Conservation (phyloP, 2,888 invertebrate genomes). For the Steinernema hermaphroditum region DNA sequence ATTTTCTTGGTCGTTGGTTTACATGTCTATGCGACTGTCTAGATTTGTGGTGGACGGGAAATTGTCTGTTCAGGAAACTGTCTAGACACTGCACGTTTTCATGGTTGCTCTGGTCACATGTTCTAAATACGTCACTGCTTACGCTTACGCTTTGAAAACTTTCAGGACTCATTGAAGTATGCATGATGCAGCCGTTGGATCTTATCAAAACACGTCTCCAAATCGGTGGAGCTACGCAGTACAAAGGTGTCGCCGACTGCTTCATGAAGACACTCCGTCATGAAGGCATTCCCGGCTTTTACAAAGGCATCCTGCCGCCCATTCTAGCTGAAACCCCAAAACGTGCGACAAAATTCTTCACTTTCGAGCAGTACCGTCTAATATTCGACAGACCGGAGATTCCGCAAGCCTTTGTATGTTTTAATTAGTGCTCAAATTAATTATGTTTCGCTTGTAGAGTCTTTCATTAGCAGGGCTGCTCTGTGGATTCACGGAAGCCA, state of each 20-base stretch:
- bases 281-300: slow-evolving; percentile 74
- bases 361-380: slow-evolving; percentile 86
- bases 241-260: slow-evolving; percentile 80
- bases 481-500: slow-evolving; percentile 84
- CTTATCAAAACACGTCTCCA: slow-evolving; percentile 87
- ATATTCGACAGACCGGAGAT: slow-evolving; percentile 75
- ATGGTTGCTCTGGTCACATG: no score
- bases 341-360: slow-evolving; percentile 88
- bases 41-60: neutral
- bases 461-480: slow-evolving; percentile 84
- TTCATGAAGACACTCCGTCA: slow-evolving; percentile 83
- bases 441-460: slow-evolving; percentile 73
- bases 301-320: slow-evolving; percentile 85
- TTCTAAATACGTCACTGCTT: no score
- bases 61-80: no score
- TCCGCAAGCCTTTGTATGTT: slow-evolving; percentile 44
- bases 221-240: slow-evolving; percentile 72
- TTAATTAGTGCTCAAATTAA: slow-evolving; percentile 25
- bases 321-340: slow-evolving; percentile 92
- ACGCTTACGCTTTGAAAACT: no score
- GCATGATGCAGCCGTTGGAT: slow-evolving; percentile 93
- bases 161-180: slow-evolving; percentile 82
- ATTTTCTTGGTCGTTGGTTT: no score
- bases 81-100: no score
- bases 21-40: neutral